Percentiles rank a stretch among this genome's conserved stretches.
These are phyloP conservation scores for Camponotus fellah DNA, from an alignment of 2,888 invertebrate genomes.

Conservation along the genomic window DNA sequence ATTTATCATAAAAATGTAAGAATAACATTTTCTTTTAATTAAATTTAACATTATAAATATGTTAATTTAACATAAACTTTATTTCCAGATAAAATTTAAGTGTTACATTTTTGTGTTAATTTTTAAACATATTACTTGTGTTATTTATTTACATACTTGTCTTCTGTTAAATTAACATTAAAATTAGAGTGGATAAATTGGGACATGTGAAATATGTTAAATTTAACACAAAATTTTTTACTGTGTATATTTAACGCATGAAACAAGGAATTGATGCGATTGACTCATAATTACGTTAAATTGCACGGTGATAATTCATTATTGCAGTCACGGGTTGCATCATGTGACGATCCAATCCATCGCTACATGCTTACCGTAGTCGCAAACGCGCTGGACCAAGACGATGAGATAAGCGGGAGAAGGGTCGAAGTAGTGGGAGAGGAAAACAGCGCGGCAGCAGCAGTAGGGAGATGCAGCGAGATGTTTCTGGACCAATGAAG, in stretches of 20 bases:
- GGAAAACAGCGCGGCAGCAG: slow-evolving; percentile 65
- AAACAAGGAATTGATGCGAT: not conserved
- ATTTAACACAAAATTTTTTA: too few species aligned
- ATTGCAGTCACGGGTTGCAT: not conserved
- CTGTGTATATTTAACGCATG: not conserved
- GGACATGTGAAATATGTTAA: too few species aligned
- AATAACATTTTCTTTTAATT: too few species aligned
- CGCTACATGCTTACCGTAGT: slow-evolving; percentile 55
- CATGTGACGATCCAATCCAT: slow-evolving; percentile 52
- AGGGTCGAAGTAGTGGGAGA: slow-evolving; percentile 73
- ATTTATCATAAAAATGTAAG: too few species aligned
- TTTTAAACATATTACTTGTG: too few species aligned
- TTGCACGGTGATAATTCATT: not conserved
- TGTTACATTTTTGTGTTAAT: too few species aligned
- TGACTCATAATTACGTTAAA: not conserved
- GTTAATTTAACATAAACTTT: too few species aligned
- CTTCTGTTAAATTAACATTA: too few species aligned
- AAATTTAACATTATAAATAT: too few species aligned
- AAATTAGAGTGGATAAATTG: too few species aligned
- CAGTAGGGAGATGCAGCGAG: slow-evolving; percentile 76
- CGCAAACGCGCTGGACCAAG: slow-evolving; percentile 71
- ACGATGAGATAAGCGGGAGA: slow-evolving; percentile 66
- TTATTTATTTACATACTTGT: too few species aligned
- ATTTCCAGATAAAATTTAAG: too few species aligned
- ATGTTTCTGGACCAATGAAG: slow-evolving; percentile 84